Base-by-base conservation (phyloP, 2,888 invertebrate genomes). In the Xanthorhoe designata region DNA sequence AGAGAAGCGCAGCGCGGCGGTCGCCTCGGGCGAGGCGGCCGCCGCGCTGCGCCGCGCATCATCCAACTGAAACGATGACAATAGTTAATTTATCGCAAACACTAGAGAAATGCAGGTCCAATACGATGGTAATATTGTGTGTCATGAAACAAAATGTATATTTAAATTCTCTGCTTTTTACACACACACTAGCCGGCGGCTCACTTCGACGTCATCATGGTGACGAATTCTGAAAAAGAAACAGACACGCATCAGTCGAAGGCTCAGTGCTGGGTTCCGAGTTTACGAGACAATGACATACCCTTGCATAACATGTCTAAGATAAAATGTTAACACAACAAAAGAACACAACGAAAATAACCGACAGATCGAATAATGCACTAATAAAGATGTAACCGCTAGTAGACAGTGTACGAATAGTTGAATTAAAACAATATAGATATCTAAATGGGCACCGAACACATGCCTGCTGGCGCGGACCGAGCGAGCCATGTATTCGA, bases 201-300 rank as follows among this genome's bases (percentile, higher is more conserved):
- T 98, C 98, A 98, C 97, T 98, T 98, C 96, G 98, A 98, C 96
- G 98, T 98, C 98, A 98, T 98, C 98, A 98, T 98, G 96, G 98
- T 98, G 96, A 98, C 98, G 96, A 98, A 98, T 96, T 98, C 98
- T 98, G 96, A 42, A 97, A 88, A 91, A 89, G 83, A 87, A 78
- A 81, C 73, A 67, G 64, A 59, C 63, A 32, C 5, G 52, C 69
- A 79, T 87, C 78, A 87, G 78, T 70, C 19, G 6, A 52, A 32
- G 59, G 68, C 19, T 53, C 9, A 4, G 7, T 32, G 3, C 53
- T 38, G 38, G 55, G 2, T 35, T 13, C 18, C 52, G 9, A 35
- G 64, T 55, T 29, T 51, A 50, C 64, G 50, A 57, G 61, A 67
- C 60, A 52, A 66, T 49, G 73, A 81, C 81, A 81, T 75, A 80